Evolutionary conservation across 2,113 vertebrate genomes (phyloP), one percentile per base, ranked within the genome.

Genomic region (Thamnaconus septentrionalis): DNA sequence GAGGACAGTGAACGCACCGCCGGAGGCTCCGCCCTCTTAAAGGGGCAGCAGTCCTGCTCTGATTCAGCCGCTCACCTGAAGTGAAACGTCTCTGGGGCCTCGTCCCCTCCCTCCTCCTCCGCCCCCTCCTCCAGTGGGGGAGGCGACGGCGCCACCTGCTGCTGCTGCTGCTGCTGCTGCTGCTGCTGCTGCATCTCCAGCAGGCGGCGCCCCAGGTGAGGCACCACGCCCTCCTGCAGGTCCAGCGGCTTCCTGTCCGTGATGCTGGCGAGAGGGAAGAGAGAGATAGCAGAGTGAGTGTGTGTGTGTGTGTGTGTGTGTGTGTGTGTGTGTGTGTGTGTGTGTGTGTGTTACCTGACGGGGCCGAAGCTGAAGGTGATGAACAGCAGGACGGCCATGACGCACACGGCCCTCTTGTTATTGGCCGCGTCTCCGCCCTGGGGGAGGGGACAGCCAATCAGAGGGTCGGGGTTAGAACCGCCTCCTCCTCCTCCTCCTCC

Each of bases 351-450:
- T 9, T 87, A 96, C 95, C 95, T 95, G 85, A 93, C 90, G 0
- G 95, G 94, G 42, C 95, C 93, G 5, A 95, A 95, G 90, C 92
- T 96, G 86, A 96, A 95, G 64, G 95, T 92, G 65, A 97, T 87
- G 84, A 96, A 95, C 39, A 96, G 89, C 48, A 97, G 91, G 40
- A 96, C 75, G 8, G 90, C 94, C 94, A 95, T 94, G 79, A 95
- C 89, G 18, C 94, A 97, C 57, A 95, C 89, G 0, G 93, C 93
- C 67, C 95, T 86, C 77, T 93, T 92, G 85, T 93, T 95, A 10
- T 80, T 92, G 0, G 90, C 75, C 0, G 91, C 88, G 11, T 93
- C 82, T 70, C 76, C 0, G 43, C 85, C 88, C 94, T 95, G 91
- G 12, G 53, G 9, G 43, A 8, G 10, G 6, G 2, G 44, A 50